Evolutionary conservation across 2,113 vertebrate genomes (phyloP).

Genomic region (Corythornis cristatus): DNA sequence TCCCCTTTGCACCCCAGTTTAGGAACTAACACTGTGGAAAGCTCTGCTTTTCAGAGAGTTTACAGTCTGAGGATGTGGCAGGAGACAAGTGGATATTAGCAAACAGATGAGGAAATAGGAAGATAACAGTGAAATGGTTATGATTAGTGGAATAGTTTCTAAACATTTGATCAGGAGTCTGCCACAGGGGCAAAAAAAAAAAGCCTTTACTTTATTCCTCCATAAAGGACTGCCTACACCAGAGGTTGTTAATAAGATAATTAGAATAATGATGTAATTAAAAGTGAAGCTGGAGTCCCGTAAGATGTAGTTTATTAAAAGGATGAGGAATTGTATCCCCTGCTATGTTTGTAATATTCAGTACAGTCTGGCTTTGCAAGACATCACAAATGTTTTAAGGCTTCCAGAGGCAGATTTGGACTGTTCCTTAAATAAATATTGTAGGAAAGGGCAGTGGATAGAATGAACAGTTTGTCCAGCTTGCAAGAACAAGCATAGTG

Average conservation of each 20-base stretch:
- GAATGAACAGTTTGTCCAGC: neutral
- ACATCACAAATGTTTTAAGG: neutral
- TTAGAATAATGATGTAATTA: constrained; percentile 49
- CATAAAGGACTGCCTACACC: neutral
- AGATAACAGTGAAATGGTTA: constrained; percentile 14
- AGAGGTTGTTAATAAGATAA: constrained; percentile 19
- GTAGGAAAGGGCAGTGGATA: neutral
- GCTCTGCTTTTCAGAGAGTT: neutral
- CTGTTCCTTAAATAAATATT: neutral
- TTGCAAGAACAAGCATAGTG: neutral
- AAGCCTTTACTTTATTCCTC: neutral
- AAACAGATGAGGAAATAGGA: neutral
- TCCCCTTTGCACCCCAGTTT: neutral
- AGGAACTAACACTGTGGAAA: neutral
- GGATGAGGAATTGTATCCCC: neutral
- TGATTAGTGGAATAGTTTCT: constrained; percentile 2
- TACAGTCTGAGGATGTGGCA: neutral
- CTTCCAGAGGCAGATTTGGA: neutral
- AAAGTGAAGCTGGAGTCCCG: neutral
- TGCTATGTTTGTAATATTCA: neutral
- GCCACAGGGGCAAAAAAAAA: neutral
- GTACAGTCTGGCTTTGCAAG: neutral
- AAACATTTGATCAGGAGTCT: neutral
- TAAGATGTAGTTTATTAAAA: constrained; percentile 6
- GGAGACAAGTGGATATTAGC: neutral